Base-by-base conservation (phyloP, 1,140 invertebrate species). In the Panagrolaimus sp. region DNA sequence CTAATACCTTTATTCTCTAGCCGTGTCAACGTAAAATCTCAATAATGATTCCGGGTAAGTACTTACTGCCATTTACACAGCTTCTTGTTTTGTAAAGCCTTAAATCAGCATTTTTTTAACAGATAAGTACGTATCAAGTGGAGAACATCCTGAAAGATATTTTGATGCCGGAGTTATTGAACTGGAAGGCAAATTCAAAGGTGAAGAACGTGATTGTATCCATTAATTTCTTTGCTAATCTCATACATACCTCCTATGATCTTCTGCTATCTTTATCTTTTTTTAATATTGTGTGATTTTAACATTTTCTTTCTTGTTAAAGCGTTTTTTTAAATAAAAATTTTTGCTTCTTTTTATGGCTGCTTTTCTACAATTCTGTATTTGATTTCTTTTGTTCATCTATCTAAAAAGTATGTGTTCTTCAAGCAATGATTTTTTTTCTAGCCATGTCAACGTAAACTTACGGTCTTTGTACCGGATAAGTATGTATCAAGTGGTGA, bases 371-470 rank as follows among this genome's bases (percentile, higher is more conserved):
- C 8, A 53, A 9, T 14, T n/a, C n/a, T n/a, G n/a, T n/a, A n/a
- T n/a, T 25, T 9, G 20, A 23, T 68, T 27, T 44, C 23, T 69
- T 20, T 23, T 64, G 72, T 2, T 11, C 1, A 11, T 57, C n/a
- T 25, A 0, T 8, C 4, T 57, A 4, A 16, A 57, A 11, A 16
- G n/a, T 57, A 27, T n/a, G n/a, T n/a, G n/a, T n/a, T n/a, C n/a
- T n/a, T n/a, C n/a, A n/a, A n/a, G n/a, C 27, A 20, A 4, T 57
- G 20, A 57, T 46, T 45, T 46, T 73, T 53, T 25, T 20, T 57
- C n/a, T 65, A 78, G 75, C 78, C 77, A 9, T 79, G 78, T 53
- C 78, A 79, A 53, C 69, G 78, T 57, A 82, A 79, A 42, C 53
- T 77, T 27, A 78, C 67, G 1, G 63, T 80, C 25, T 76, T 73